Base-by-base conservation (phyloP, 2,888 invertebrate genomes). In the Azorinus chamasolen region DNA sequence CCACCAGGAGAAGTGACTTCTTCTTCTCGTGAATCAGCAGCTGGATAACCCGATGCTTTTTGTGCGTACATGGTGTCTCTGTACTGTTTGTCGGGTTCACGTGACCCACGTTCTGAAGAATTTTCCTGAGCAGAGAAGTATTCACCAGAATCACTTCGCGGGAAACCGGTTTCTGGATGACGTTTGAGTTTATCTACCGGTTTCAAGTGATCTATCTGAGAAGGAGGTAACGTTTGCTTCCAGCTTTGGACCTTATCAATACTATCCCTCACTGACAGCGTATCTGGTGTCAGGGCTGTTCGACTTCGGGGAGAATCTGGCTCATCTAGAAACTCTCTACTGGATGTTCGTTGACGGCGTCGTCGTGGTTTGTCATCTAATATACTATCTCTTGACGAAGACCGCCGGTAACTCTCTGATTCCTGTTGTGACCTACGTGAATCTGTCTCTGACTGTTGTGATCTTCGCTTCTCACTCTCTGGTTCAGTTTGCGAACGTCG, bases 211-310 rank as follows among this genome's bases (percentile, higher is more conserved):
- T 81, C 76, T 16, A 73, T 55, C 25, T 83, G 64, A 12, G 84
- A 74, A 27, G 84, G 79, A 8, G 88, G 87, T 27, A 92, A 83
- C 22, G 90, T 88, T 72, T 90, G 89, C 70, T 91, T 91, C 92
- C 92, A 92, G 43, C 83, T 87, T 25, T 89, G 87, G n/a, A 92
- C 92, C 71, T 92, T 92, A 59, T 92, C 92, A 43, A 92, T 91
- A 81, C 91, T 92, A 27, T 92, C 92, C 50, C 91, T 87, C 46
- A 92, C 72, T 14, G 87, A 87, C 24, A 92, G 74, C 20, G 87
- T 89, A 72, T 91, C 92, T 14, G 89, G 88, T 12, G 92, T 91
- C 48, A 91, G 79, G n/a, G 88, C 83, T 16, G 83, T 64, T 20
- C 74, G 62, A 4, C 78, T 76, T 32, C 51, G 54, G 3, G 71